Evolutionary conservation across 2,888 invertebrate species (phyloP), one percentile per base, ranked within the genome.

Genomic region (Melipona beecheii): DNA sequence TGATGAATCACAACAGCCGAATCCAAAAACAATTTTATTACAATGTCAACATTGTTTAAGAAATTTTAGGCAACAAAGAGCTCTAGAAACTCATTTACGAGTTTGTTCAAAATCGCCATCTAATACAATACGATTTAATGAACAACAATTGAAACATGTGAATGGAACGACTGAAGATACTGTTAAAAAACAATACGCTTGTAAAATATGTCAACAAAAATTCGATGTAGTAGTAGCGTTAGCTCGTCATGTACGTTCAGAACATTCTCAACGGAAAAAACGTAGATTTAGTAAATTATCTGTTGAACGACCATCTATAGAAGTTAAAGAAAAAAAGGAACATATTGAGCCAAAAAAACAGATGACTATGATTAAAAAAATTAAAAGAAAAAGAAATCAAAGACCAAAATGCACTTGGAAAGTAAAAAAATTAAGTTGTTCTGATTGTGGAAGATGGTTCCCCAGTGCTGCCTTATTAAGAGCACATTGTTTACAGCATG

Each of bases 141-240:
- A 79, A 58, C 83, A 85, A n/a, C 81, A 86, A 73, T 2, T 69
- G 4, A 85, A 83, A 64, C 74, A 79, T 31, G 62, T 68, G n/a
- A 75, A 66, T 76, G 79, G 84, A 24, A 52, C 65, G 5, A 70
- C 62, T 9, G 86, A 87, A 49, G 77, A 83, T 15, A 75, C 84
- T 0, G 85, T 86, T 31, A 87, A 82, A 31, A 92, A 92, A 76
- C 85, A 92, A 69, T 94, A 91, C 58, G 72, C 92, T 21, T 94
- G 94, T 81, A 94, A 94, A 85, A 90, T 91, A 36, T 94, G 94
- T 77, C 78, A 92, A 6, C 92, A 93, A 52, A 93, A 91, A 43
- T 94, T 94, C 65, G 93, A 94, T 36, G 92, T 93, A 3, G 94
- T 92, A 0, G 91, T 94, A 5, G 91, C 92, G 0, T 82, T 94